A percentile compares a stretch with the other conserved stretches of the same genome.
These are phyloP conservation scores for Lynx canadensis DNA, from an alignment of 2,113 vertebrate genomes.

Conservation along the genomic window DNA sequence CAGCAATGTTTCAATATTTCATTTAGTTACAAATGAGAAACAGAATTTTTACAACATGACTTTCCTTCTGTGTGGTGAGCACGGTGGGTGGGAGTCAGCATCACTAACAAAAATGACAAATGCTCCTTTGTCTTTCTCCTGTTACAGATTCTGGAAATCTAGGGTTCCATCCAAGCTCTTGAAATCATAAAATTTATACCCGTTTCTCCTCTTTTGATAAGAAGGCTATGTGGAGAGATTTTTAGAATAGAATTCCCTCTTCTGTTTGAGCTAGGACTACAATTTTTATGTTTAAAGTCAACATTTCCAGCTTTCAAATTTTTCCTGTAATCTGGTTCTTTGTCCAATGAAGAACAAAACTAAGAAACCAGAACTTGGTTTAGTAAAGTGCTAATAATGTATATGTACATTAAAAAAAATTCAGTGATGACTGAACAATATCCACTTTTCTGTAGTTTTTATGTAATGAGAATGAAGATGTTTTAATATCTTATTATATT, in stretches of 20 bases:
- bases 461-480: neutral
- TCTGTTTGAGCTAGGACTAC: neutral
- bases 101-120: conserved; percentile 1
- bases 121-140: neutral
- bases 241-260: neutral
- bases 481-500: neutral
- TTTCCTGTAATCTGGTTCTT: neutral
- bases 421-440: neutral
- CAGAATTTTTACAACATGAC: neutral
- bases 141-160: neutral
- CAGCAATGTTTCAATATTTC: neutral
- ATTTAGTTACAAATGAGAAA: conserved; percentile 38
- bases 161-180: neutral
- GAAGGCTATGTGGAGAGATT: neutral
- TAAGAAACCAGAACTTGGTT: conserved; percentile 21
- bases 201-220: neutral
- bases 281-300: neutral
- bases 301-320: neutral
- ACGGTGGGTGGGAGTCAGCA: neutral
- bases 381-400: neutral
- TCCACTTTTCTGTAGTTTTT: neutral
- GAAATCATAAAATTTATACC: neutral
- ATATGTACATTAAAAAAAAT: neutral
- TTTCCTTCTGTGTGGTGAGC: neutral
- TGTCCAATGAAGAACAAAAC: neutral